Conservation (phyloP, 2,797 vertebrate species). For the Echeneis naucrates region DNA sequence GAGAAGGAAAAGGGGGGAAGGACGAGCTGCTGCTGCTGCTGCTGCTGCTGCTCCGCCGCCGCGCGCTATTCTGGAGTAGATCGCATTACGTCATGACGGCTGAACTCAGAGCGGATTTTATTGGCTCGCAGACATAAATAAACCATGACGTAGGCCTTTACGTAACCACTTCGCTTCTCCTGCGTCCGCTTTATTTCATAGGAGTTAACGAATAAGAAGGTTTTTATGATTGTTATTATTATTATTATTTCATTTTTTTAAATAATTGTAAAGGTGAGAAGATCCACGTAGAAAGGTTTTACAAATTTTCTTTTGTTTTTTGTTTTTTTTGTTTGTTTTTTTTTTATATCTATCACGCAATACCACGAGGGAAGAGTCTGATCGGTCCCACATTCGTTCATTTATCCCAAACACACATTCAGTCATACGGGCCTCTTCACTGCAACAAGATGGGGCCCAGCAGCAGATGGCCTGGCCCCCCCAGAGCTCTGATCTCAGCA, state of each 20-base stretch:
- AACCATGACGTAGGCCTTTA: conserved; percentile 58
- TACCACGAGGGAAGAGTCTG: background rate
- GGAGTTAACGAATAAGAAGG: background rate
- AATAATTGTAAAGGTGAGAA: too few relatives aligned
- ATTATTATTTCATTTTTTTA: too few relatives aligned
- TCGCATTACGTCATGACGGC: conserved; percentile 74
- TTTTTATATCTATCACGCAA: background rate
- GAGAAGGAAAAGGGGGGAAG: too few relatives aligned
- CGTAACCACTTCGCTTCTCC: conserved; percentile 54
- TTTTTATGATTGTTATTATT: too few relatives aligned
- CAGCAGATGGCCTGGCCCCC: background rate
- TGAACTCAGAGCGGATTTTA: conserved; percentile 33
- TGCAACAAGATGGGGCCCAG: background rate
- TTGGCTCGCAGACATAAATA: conserved; percentile 73
- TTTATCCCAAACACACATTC: background rate
- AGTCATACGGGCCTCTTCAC: background rate
- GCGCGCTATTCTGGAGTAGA: conserved; percentile 74
- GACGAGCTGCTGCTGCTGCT: too few relatives aligned
- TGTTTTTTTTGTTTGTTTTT: background rate
- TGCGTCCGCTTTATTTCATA: background rate
- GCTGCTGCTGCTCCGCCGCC: conserved; percentile 37
- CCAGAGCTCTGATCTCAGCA: background rate
- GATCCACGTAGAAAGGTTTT: background rate
- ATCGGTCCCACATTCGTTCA: background rate
- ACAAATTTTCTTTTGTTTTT: background rate